Percentiles rank a stretch among this genome's conserved stretches.
Evolutionary conservation across 35 echinoderm and acorn worm species (phyloP).

Genomic region (Holothuria glaberrima): DNA sequence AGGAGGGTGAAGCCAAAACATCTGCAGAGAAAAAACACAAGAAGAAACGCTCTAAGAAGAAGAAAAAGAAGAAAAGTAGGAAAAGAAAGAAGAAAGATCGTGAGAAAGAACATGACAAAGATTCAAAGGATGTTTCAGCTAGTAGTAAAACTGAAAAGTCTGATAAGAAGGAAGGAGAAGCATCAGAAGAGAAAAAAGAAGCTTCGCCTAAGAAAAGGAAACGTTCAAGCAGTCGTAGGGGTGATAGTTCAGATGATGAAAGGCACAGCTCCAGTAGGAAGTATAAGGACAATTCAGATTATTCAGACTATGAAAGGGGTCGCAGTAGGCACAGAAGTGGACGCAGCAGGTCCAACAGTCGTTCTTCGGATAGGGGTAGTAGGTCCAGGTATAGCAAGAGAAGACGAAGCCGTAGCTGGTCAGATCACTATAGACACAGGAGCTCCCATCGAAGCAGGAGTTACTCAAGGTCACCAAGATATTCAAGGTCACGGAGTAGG

Average conservation of each 20-base stretch:
- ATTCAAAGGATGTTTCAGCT: background rate
- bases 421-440: constrained; percentile 55
- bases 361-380: constrained; percentile 60
- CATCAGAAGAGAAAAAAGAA: constrained; percentile 56
- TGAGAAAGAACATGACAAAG: constrained; percentile 13
- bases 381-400: constrained; percentile 70
- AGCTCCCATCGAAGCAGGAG: constrained; percentile 56
- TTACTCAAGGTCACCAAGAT: constrained; percentile 59
- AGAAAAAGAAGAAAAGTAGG: constrained; percentile 50
- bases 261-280: constrained; percentile 65
- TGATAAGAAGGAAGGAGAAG: constrained; percentile 47
- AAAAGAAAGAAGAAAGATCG: constrained; percentile 51
- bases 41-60: constrained; percentile 55
- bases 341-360: constrained; percentile 53
- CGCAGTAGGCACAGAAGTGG: constrained; percentile 65
- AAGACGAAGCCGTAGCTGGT: constrained; percentile 75
- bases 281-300: constrained; percentile 80
- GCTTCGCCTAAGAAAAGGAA: constrained; percentile 14
- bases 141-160: constrained; percentile 16
- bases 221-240: constrained; percentile 46
- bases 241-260: constrained; percentile 71
- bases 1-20: background rate
- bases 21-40: constrained; percentile 28
- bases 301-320: constrained; percentile 78
- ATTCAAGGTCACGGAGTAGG: constrained; percentile 67